Evolutionary conservation across 2,113 vertebrate species (phyloP).

Genomic region (Hypocryptadius cinnamomeus): DNA sequence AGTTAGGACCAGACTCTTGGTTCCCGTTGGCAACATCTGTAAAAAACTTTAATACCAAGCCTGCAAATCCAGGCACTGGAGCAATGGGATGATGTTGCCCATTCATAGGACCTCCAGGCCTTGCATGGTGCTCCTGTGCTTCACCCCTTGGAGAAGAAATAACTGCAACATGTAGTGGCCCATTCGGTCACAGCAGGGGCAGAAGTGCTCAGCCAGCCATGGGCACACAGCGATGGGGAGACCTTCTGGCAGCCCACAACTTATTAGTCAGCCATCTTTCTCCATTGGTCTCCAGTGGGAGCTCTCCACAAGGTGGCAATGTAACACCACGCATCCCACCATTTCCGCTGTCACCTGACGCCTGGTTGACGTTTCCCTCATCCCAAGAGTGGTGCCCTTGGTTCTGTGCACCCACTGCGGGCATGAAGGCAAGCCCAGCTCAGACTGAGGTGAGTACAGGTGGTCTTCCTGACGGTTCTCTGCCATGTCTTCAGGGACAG

Average conservation of each 20-base stretch:
- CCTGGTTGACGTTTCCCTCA: neutral
- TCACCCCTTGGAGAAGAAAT: neutral
- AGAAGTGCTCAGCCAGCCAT: neutral
- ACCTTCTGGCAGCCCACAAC: rapidly evolving
- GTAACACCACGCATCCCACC: slow-evolving; percentile 40
- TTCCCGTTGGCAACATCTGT: neutral
- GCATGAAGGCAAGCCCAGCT: neutral
- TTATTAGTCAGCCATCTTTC: neutral
- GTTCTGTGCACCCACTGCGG: neutral
- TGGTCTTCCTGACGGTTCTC: neutral
- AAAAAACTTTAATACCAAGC: neutral
- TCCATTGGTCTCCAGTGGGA: neutral
- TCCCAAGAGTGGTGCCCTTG: neutral
- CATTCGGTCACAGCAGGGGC: neutral
- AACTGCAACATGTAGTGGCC: neutral
- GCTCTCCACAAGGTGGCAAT: slow-evolving; percentile 67
- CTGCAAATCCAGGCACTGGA: neutral
- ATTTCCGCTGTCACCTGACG: neutral
- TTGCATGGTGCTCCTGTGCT: neutral
- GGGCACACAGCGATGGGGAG: neutral
- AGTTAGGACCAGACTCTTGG: neutral
- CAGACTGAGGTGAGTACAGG: neutral
- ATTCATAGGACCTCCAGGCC: neutral
- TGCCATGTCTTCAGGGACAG: neutral
- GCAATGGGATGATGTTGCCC: neutral